Percentiles rank a stretch among this genome's conserved stretches.
Conservation (phyloP, 2,113 vertebrate species). For the Elephas maximus region DNA sequence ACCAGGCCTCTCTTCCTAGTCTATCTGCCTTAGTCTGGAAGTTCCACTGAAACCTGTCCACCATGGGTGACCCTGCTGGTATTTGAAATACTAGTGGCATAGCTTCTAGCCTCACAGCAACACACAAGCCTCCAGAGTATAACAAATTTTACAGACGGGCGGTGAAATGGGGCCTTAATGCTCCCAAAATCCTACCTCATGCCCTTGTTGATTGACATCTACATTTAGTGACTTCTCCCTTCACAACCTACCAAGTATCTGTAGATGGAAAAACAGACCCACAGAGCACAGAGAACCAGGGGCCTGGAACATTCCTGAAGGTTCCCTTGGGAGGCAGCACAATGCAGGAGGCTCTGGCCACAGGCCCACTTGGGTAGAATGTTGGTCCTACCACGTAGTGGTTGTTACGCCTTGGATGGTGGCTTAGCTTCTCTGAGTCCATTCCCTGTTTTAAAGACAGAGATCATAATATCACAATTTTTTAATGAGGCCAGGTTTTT, state of each 20-base stretch:
- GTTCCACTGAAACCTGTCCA: neutral
- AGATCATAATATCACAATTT: neutral
- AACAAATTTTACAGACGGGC: neutral
- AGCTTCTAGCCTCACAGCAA: neutral
- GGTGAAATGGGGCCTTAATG: neutral
- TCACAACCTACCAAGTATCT: neutral
- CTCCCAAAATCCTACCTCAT: neutral
- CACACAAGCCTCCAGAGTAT: neutral
- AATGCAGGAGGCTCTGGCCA: too few relatives aligned
- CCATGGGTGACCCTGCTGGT: neutral
- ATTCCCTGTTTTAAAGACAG: neutral
- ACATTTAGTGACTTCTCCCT: neutral
- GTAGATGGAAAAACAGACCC: neutral
- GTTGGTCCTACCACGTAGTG: neutral
- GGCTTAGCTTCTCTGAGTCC: neutral
- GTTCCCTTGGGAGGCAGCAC: neutral
- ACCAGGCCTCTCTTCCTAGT: neutral
- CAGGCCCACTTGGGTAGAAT: neutral
- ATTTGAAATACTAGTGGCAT: neutral
- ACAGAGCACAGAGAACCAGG: fast-evolving
- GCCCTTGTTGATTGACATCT: neutral
- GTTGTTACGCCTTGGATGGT: neutral
- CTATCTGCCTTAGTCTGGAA: neutral
- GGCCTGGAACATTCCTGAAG: neutral
- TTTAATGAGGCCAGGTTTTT: neutral